A percentile compares a stretch with the other conserved stretches of the same genome.
phyloP scores from a whole-genome alignment of 2,888 invertebrate species.

The Dusona sp. region DNA sequence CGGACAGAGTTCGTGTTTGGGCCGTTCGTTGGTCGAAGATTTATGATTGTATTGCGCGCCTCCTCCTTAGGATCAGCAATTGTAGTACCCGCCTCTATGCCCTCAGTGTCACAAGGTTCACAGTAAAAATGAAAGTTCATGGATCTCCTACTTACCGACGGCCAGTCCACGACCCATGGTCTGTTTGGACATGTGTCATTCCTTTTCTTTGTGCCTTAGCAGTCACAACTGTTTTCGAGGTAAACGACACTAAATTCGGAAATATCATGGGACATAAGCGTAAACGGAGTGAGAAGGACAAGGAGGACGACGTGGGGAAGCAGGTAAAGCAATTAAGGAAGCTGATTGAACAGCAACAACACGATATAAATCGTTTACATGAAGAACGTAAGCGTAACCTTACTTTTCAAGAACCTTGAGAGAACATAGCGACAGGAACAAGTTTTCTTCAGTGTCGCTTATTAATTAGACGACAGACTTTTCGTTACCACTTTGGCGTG shows the following conservation, averaged over 20 bases:
- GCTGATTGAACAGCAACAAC: background rate
- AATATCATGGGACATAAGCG: slow-evolving; percentile 4
- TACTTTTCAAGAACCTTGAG: background rate
- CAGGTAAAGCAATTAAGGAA: background rate
- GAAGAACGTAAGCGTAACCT: background rate
- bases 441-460: too few relatives aligned
- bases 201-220: slow-evolving; percentile 3
- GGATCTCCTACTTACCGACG: background rate
- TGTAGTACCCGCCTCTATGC: background rate
- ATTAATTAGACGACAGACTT: too few relatives aligned
- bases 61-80: background rate
- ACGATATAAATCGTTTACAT: background rate
- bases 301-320: slow-evolving; percentile 11
- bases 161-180: background rate
- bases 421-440: background rate
- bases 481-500: too few relatives aligned
- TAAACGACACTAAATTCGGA: background rate
- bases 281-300: slow-evolving; percentile 6
- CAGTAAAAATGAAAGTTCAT: background rate
- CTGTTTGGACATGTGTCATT: slow-evolving; percentile 3
- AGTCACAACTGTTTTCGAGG: slow-evolving; percentile 9
- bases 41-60: too few relatives aligned
- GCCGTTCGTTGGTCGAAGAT: too few relatives aligned
- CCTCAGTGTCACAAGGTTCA: background rate
- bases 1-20: too few relatives aligned